Conservation (phyloP, 2,797 vertebrate genomes). For the Bufotes viridis region DNA sequence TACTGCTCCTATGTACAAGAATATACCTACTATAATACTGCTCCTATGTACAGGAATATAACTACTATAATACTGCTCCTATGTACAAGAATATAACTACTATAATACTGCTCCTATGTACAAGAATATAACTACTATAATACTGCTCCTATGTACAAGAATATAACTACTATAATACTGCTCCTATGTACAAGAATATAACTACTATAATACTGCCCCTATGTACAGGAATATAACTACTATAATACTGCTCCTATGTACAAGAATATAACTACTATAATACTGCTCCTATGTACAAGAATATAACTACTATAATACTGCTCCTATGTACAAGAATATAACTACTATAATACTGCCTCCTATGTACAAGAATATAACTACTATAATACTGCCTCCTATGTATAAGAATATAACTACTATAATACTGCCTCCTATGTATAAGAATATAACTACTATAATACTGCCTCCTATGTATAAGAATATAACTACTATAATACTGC, state of each 20-base stretch:
- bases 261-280: slow-evolving; percentile 6
- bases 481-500: neutral
- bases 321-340: neutral
- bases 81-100: slow-evolving; percentile 10
- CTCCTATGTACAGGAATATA: too few relatives aligned
- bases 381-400: neutral
- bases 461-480: neutral
- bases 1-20: neutral
- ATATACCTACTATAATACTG: neutral
- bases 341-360: neutral
- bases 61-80: neutral
- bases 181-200: neutral
- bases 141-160: neutral
- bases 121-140: neutral
- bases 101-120: slow-evolving; percentile 4
- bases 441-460: slow-evolving; percentile 4
- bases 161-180: slow-evolving; percentile 6
- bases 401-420: neutral
- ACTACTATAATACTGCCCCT: slow-evolving; percentile 4
- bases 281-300: neutral
- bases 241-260: slow-evolving; percentile 9
- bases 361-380: slow-evolving; percentile 9
- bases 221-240: neutral
- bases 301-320: slow-evolving; percentile 16
- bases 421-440: neutral